Percentiles rank a stretch among this genome's conserved stretches.
These are phyloP conservation scores for Caenorhabditis virilis DNA, from an alignment of 2,888 invertebrate genomes.

Conservation along the genomic window DNA sequence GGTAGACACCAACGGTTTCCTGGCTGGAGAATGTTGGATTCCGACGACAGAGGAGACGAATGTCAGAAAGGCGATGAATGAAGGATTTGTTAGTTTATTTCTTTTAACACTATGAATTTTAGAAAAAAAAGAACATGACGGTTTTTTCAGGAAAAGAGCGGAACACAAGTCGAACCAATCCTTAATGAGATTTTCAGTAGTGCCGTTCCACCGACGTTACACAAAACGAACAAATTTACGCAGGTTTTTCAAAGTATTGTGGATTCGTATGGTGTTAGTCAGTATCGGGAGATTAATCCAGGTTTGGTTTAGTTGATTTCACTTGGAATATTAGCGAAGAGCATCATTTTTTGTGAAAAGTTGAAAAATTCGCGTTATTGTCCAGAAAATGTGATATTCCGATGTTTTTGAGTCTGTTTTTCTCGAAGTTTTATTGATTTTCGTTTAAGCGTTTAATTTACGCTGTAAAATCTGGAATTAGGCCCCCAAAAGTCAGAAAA, in stretches of 20 bases:
- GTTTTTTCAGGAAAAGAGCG: slow-evolving; percentile 77
- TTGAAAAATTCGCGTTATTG: too few species aligned
- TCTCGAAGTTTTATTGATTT: too few species aligned
- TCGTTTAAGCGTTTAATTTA: too few species aligned
- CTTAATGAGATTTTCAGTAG: slow-evolving; percentile 91
- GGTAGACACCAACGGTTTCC: slow-evolving; percentile 97
- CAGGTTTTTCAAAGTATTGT: slow-evolving; percentile 90
- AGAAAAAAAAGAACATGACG: not conserved
- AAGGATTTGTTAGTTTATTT: slow-evolving; percentile 80
- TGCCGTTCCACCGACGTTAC: slow-evolving; percentile 88
- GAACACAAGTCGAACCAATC: slow-evolving; percentile 92
- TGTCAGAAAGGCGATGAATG: slow-evolving; percentile 85
- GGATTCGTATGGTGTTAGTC: slow-evolving; percentile 93
- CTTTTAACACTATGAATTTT: slow-evolving; percentile 73
- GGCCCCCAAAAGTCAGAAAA: too few species aligned
- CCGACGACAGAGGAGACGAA: slow-evolving; percentile 85
- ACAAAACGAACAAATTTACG: slow-evolving; percentile 94
- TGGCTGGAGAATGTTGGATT: slow-evolving; percentile 98
- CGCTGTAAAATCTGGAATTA: too few species aligned
- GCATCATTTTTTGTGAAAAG: too few species aligned
- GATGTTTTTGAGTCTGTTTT: too few species aligned
- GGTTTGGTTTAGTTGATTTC: slow-evolving; percentile 77
- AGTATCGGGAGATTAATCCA: slow-evolving; percentile 95
- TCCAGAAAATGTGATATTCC: too few species aligned
- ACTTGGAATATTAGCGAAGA: too few species aligned